Conservation (phyloP, 2,888 invertebrate species). For the Sepioteuthis lessoniana region DNA sequence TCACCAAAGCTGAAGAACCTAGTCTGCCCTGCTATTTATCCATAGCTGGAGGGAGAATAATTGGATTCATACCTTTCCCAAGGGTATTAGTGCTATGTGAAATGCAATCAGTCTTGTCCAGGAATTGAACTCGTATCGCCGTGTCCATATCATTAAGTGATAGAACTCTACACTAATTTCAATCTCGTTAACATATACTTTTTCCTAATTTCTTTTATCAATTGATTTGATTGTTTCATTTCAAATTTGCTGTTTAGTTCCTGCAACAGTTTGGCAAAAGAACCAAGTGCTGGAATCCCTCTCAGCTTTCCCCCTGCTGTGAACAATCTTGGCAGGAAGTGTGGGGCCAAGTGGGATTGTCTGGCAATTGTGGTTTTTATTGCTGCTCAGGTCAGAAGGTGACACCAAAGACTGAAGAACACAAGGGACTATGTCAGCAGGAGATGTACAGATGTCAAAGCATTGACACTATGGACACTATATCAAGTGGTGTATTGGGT, state of each 20-base stretch:
- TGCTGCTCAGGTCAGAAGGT: neutral
- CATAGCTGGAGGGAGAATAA: too few species aligned
- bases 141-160: too few species aligned
- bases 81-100: too few species aligned
- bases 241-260: conserved; percentile 15
- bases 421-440: conserved; percentile 20
- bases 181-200: neutral
- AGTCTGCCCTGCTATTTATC: too few species aligned
- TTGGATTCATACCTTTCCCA: too few species aligned
- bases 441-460: neutral
- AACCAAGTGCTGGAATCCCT: neutral
- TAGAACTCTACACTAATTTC: too few species aligned
- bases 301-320: neutral
- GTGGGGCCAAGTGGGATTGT: neutral
- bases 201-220: neutral
- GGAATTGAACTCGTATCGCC: too few species aligned
- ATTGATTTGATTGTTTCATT: neutral
- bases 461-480: conserved; percentile 21
- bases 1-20: too few species aligned
- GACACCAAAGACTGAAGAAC: conserved; percentile 33
- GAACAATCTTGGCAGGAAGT: neutral
- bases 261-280: neutral
- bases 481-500: conserved; percentile 18
- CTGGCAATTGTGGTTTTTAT: neutral
- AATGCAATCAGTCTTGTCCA: too few species aligned